Evolutionary conservation across 2,888 invertebrate species (phyloP).

Genomic region (Tenthredo mesomela): DNA sequence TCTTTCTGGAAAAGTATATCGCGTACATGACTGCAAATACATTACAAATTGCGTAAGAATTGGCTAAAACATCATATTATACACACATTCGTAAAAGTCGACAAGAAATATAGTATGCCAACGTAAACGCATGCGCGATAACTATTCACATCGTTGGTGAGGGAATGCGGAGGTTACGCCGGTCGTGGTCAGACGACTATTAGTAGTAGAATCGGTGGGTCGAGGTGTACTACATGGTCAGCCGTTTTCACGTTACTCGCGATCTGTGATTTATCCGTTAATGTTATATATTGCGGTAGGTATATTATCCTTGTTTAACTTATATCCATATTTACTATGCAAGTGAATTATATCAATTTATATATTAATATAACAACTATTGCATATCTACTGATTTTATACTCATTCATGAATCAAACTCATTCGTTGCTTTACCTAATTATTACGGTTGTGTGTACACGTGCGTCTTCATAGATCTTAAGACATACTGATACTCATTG

Average conservation of each 20-base stretch:
- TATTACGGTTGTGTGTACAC: not conserved
- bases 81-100: not conserved
- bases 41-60: not conserved
- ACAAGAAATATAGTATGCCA: not conserved
- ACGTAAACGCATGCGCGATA: constrained; percentile 38
- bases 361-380: not conserved
- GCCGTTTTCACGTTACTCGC: not conserved
- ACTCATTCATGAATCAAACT: not conserved
- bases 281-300: not conserved
- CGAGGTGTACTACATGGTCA: constrained; percentile 6
- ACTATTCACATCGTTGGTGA: constrained; percentile 6
- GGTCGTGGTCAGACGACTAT: constrained; percentile 37
- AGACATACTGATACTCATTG: not conserved
- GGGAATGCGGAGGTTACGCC: constrained; percentile 39
- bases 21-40: not conserved
- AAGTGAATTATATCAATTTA: not conserved
- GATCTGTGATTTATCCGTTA: constrained; percentile 2
- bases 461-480: not conserved
- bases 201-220: constrained; percentile 27
- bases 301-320: not conserved
- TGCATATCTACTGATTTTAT: not conserved
- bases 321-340: not conserved
- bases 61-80: not conserved
- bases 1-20: not conserved
- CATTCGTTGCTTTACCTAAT: not conserved